Evolutionary conservation across 2,113 vertebrate species (phyloP).

Genomic region (Myrmecophaga tridactyla): DNA sequence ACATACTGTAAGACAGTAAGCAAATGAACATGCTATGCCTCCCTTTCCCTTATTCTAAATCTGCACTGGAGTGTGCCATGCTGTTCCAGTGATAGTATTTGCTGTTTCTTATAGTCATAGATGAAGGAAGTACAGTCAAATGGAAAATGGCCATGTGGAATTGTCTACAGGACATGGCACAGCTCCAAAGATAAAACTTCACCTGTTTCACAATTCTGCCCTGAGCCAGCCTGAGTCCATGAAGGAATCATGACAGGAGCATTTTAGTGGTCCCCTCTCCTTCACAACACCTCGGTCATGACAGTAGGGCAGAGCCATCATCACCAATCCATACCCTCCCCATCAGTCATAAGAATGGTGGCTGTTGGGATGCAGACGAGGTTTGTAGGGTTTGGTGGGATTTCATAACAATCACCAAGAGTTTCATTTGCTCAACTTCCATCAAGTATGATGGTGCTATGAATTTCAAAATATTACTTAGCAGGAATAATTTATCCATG

Average conservation of each 20-base stretch:
- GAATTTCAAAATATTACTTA: slow-evolving; percentile 27
- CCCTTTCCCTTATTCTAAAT: background rate
- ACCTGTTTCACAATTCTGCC: background rate
- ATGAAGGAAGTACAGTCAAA: background rate
- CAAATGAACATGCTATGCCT: background rate
- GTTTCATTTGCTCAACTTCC: background rate
- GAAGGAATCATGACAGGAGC: background rate
- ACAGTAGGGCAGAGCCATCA: background rate
- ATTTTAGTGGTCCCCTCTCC: background rate
- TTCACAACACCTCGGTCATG: background rate
- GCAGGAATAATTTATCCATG: background rate
- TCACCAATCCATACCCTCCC: background rate
- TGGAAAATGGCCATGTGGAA: background rate
- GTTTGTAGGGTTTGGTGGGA: background rate
- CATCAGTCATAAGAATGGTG: background rate
- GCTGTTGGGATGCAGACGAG: background rate
- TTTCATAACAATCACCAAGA: slow-evolving; percentile 16
- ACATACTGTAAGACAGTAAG: background rate
- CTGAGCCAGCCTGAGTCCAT: background rate
- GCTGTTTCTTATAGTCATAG: background rate
- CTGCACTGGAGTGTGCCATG: background rate
- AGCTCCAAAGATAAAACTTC: background rate
- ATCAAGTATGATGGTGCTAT: background rate
- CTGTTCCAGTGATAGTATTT: background rate
- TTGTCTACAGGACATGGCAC: background rate